Evolutionary conservation across 2,113 vertebrate genomes (phyloP).

Genomic region (Eurypyga helias): DNA sequence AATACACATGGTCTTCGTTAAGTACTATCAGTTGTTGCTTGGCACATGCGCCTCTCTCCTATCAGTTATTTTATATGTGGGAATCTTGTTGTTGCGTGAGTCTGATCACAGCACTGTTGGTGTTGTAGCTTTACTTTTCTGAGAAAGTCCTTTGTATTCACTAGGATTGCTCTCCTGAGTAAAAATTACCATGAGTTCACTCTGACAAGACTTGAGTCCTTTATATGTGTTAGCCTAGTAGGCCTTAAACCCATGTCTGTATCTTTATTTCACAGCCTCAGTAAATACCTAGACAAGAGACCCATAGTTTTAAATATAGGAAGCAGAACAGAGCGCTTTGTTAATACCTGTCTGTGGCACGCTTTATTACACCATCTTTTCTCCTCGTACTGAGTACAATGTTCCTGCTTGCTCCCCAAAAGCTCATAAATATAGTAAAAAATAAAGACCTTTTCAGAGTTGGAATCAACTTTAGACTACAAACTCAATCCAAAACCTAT

Average conservation of each 20-base stretch:
- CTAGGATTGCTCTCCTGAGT: neutral
- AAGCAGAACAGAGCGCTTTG: neutral
- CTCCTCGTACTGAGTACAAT: neutral
- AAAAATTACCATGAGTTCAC: neutral
- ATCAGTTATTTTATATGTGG: rapidly evolving
- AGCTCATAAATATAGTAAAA: neutral
- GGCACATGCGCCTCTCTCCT: neutral
- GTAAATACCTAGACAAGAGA: neutral
- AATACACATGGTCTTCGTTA: neutral
- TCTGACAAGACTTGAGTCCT: neutral
- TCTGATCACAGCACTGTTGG: neutral
- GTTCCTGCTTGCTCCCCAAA: neutral
- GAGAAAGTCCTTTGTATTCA: neutral
- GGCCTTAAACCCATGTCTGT: neutral
- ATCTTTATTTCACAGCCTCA: neutral
- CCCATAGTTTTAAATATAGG: neutral
- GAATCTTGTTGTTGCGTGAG: rapidly evolving
- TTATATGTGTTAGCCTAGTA: rapidly evolving
- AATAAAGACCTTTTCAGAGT: neutral
- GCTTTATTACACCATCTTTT: neutral
- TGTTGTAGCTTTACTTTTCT: neutral
- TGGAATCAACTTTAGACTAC: constrained; percentile 1
- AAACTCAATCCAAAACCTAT: constrained; percentile 7
- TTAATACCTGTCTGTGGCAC: neutral
- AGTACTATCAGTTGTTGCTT: neutral